Evolutionary conservation across 2,888 invertebrate genomes (phyloP), one percentile per base, ranked within the genome.

Genomic region (Scaptomyza caliginosa): DNA sequence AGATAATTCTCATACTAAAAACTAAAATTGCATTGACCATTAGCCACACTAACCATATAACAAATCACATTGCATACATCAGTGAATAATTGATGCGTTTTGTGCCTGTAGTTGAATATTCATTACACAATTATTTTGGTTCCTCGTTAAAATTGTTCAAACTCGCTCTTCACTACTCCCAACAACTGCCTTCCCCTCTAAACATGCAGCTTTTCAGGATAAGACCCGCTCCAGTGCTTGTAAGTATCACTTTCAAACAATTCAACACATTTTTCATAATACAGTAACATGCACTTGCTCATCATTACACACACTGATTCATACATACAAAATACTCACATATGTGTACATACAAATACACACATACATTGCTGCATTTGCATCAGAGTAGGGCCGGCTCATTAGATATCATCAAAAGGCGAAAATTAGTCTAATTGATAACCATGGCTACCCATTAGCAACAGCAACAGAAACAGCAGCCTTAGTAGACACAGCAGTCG

Each of bases 221-320:
- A 94, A 97, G 96, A 95, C 97, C 97, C 93, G 96, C 97, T 94
- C 97, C 97, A 94, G 97, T 97, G 93, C 96, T 97, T 95, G 97
- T 97, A 97, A 97, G 97, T 97, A 97, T 74, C 76, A 72, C 55
- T 4, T 56, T 66, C 58, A 28, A 51, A 55, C 72, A 68, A 56
- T 40, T 42, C 23, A 45, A 49, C 34, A 45, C 43, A 24, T 49
- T 39, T 32, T 59, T 42, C 62, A 67, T 56, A 63, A 66, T 38
- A 26, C 62, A 65, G n/a, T 19, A 17, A 48, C 24, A 66, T 40
- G 38, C 60, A 51, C 21, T 63, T 40, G 43, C 64, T 58, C 38
- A 57, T 38, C 36, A 49, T 17, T n/a, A 49, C 36, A 57, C 32
- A 56, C 32, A 51, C 8, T 16, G 8, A 36, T 11, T 10, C 46